Evolutionary conservation across 2,888 invertebrate species (phyloP).

Genomic region (Stenichneumon culpator): DNA sequence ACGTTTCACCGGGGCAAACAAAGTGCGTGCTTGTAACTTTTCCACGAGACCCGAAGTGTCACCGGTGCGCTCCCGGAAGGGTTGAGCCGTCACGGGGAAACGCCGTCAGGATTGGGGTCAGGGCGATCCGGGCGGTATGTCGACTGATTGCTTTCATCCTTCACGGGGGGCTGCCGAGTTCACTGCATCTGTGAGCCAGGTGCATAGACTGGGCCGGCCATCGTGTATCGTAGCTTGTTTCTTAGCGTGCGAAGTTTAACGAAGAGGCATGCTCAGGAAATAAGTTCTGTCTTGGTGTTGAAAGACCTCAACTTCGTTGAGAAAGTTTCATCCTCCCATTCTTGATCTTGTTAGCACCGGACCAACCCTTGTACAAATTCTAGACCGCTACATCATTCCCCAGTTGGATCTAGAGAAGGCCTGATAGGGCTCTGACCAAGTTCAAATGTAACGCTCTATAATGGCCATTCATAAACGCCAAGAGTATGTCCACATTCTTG

Average conservation of each 20-base stretch:
- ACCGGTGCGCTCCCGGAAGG: not conserved
- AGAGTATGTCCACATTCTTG: too few species aligned
- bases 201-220: not conserved
- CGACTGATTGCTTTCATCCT: not conserved
- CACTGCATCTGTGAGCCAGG: not conserved
- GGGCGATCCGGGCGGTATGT: constrained; percentile 64
- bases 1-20: not conserved
- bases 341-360: too few species aligned
- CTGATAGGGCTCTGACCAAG: too few species aligned
- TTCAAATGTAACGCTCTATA: too few species aligned
- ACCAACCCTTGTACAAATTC: too few species aligned
- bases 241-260: not conserved
- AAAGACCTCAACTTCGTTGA: not conserved
- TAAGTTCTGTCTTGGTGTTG: not conserved
- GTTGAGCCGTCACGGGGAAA: not conserved
- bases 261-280: not conserved
- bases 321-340: not conserved
- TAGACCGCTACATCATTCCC: too few species aligned
- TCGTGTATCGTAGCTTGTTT: not conserved
- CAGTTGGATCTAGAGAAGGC: too few species aligned
- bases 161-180: not conserved
- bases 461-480: too few species aligned
- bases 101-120: constrained; percentile 72
- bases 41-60: not conserved
- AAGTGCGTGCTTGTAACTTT: not conserved